Conservation (phyloP, 2,113 vertebrate species). For the Pelecanus crispus region DNA sequence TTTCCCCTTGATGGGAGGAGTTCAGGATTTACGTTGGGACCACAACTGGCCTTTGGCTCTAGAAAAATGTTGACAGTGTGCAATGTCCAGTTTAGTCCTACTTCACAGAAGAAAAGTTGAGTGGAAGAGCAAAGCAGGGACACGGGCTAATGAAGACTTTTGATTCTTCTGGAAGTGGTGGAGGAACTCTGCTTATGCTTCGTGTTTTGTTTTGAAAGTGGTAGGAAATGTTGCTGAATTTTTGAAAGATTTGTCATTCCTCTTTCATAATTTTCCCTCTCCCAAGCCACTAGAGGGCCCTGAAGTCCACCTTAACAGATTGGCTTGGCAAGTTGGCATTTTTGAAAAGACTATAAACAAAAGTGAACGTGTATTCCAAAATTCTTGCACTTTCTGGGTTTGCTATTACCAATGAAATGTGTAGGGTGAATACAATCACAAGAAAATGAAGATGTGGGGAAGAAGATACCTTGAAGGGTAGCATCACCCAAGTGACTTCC, state of each 20-base stretch:
- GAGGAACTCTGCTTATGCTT: neutral
- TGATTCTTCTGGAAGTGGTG: neutral
- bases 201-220: neutral
- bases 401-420: neutral
- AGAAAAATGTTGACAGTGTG: neutral
- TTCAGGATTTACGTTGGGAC: neutral
- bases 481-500: neutral
- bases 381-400: neutral
- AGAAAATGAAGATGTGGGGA: neutral
- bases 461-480: neutral
- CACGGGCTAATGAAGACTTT: neutral
- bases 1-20: neutral
- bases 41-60: neutral
- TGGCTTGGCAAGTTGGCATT: too few species aligned
- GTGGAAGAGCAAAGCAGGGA: neutral
- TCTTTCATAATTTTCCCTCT: neutral
- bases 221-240: neutral
- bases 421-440: neutral
- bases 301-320: neutral
- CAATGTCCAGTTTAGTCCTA: neutral
- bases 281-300: conserved; percentile 54
- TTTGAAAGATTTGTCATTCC: neutral
- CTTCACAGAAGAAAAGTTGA: neutral
- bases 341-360: neutral
- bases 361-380: neutral